Base-by-base conservation (phyloP, 2,888 invertebrate genomes). In the Drosophila pseudotakahashii region DNA sequence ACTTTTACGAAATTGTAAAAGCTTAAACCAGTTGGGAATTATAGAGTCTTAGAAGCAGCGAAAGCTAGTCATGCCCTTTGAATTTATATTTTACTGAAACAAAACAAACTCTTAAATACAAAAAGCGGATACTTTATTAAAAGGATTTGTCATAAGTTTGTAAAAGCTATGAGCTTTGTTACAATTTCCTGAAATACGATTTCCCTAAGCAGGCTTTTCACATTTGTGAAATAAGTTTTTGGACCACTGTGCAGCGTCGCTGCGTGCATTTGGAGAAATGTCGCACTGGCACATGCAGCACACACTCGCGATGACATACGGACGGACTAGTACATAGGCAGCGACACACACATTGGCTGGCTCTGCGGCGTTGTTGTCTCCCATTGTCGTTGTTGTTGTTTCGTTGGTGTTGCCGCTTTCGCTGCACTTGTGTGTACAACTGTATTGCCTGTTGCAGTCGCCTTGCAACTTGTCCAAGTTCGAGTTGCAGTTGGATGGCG, bases 271-370 rank as follows among this genome's bases (percentile, higher is more conserved):
- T 85, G 82, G 89, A 89, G 89, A 86, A 89, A 86, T 86, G 77
- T 32, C 55, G 14, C 13, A 16, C 57, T 55, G 26, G 30, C 23
- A 48, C 41, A 42, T 32, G 59, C 57, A 59, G 34, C 32, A 48
- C 34, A 62, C 32, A 58, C 37, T 55, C 60, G 37, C 57, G 58
- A 73, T 16, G 16, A 64, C 41, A 66, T 30, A 71, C 69, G 39
- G 39, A 53, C 47, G 37, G 41, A 60, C 63, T 85, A 74, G 88
- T 88, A 82, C 62, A 88, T 77, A 86, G 77, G 69, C 76, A 86
- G 81, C 76, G 79, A 80, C 79, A 88, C 75, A 89, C 89, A 89
- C 89, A 89, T 86, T 86, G 82, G 82, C 71, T 87, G 87, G 63
- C 57, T 51, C 52, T 61, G 70, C 41, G 51, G 67, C 54, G 60